phyloP scores from a whole-genome alignment of 2,888 invertebrate genomes.

The Tanytarsus gracilentus region DNA sequence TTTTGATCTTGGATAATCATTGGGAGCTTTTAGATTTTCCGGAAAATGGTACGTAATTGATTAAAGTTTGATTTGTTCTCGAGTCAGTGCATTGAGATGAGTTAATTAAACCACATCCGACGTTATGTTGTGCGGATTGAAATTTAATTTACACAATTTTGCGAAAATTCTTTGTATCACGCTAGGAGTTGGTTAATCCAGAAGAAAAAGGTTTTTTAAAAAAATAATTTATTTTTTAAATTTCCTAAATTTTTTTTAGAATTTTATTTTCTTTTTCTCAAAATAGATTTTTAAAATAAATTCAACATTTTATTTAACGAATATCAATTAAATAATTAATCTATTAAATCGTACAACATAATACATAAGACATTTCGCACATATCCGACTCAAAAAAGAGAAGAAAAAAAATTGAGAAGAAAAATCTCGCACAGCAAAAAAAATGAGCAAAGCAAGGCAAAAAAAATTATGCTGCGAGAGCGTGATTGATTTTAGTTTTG shows the following conservation, averaged over 20 bases:
- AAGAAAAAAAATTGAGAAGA: slow-evolving; percentile 3
- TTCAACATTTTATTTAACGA: no score
- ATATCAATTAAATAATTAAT: no score
- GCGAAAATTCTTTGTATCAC: slow-evolving; percentile 14
- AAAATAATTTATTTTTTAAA: no score
- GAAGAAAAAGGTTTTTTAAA: no score
- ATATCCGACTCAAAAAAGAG: background rate
- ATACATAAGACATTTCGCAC: no score
- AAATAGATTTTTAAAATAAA: no score
- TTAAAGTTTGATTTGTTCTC: background rate
- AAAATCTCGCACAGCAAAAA: background rate
- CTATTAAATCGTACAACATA: no score
- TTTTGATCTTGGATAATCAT: background rate
- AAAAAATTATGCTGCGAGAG: background rate
- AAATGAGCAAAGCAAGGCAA: background rate
- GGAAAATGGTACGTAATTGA: slow-evolving; percentile 20
- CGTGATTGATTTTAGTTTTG: slow-evolving; percentile 14
- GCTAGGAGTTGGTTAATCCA: slow-evolving; percentile 2
- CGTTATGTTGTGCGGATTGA: background rate
- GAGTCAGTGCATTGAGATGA: background rate
- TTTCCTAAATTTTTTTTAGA: no score
- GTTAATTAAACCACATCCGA: background rate
- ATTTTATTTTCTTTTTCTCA: no score
- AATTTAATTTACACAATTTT: background rate
- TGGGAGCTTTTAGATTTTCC: background rate